phyloP scores from a whole-genome alignment of 2,797 vertebrate genomes.

The Chiroxiphia lanceolata region DNA sequence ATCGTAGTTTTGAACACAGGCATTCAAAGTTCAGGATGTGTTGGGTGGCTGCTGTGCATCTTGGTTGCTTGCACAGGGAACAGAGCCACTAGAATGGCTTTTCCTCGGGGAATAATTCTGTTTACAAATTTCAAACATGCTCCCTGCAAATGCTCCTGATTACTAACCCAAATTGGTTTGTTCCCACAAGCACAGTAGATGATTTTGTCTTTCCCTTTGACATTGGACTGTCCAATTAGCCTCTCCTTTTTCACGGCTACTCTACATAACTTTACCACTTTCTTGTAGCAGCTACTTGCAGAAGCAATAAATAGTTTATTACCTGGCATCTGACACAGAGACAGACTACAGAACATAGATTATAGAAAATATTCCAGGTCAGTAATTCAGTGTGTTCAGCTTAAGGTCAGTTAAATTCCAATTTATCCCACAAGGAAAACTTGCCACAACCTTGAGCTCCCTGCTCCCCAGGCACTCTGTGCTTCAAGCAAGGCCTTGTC shows the following conservation, averaged over 20 bases:
- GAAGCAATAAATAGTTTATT: neutral
- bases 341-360: neutral
- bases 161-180: neutral
- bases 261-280: neutral
- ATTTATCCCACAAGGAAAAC: neutral
- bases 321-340: neutral
- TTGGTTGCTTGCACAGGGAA: neutral
- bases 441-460: neutral
- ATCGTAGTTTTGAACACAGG: neutral
- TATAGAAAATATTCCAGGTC: neutral
- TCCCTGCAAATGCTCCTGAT: neutral
- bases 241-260: neutral
- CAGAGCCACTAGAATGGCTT: neutral
- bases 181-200: neutral
- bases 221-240: neutral
- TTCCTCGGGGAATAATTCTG: neutral
- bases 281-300: neutral
- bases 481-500: neutral
- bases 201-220: neutral
- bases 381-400: neutral
- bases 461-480: neutral
- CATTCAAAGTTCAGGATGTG: neutral
- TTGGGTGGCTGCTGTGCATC: neutral
- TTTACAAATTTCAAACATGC: constrained; percentile 5
- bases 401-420: neutral